Evolutionary conservation across 2,888 invertebrate species (phyloP), one percentile per base, ranked within the genome.

Genomic region (Stratiomys singularior): DNA sequence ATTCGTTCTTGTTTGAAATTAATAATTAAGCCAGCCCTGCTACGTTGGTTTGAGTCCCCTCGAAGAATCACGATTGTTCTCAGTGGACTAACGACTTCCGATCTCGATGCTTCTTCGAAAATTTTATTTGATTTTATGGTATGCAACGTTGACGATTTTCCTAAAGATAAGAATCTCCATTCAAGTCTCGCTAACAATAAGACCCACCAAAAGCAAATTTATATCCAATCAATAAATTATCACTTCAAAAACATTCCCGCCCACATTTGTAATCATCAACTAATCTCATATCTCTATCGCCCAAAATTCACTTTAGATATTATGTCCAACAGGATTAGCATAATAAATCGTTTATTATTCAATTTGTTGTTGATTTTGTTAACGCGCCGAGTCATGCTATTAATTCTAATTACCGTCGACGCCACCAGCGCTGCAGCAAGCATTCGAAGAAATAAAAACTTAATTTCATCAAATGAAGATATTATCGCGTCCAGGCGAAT

Each of bases 391-490:
- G 67, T 44, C 67, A 67, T 67, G 46, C 67, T 44, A 67, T 67
- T 64, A 67, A 67, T 67, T 67, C 37, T 67, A 67, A 67, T 67
- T 67, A 67, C 21, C 67, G 46, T 21, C 44, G 67, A 7, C 37
- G 37, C 37, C 37, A 37, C 37, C 37, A 37, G 3, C 37, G 9
- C 37, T 5, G 9, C 9, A 3, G 9, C 37, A 9, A 37, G 3
- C 37, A 37, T 37, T 5, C 18, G 44, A 67, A 18, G 23, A 67
- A 67, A 44, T 44, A 67, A 67, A 67, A 44, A 67, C 37, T 67
- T 67, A 67, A 67, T 67, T 67, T 67, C 67, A 44, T 67, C 67
- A 67, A 67, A 67, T 67, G 67, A 67, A 67, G 67, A 67, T 67
- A 67, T 67, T 44, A 67, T 67, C 67, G 67, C 13, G 64, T 30